Percentiles rank a stretch among this genome's conserved stretches.
phyloP scores from a whole-genome alignment of 2,797 vertebrate genomes.

The Malurus splendens region DNA sequence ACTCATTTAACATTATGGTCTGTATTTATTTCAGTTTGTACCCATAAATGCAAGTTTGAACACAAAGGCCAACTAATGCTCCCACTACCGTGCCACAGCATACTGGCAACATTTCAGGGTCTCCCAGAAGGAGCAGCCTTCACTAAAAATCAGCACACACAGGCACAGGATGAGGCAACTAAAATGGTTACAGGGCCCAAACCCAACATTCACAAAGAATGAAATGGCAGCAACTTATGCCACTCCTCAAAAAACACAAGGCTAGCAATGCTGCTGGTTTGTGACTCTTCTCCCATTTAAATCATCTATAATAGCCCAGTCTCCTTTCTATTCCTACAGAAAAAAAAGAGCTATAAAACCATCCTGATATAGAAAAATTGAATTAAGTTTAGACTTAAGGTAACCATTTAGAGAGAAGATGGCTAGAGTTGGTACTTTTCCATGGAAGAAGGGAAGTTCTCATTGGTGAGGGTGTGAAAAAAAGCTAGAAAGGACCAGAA shows the following conservation, averaged over 20 bases:
- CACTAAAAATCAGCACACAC: background rate
- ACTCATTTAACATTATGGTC: background rate
- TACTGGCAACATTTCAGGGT: background rate
- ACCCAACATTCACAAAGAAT: background rate
- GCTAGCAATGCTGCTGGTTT: background rate
- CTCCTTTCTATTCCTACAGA: background rate
- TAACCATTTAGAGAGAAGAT: background rate
- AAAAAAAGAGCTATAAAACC: background rate
- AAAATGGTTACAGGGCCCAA: background rate
- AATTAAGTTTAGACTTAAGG: background rate
- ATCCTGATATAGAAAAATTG: background rate
- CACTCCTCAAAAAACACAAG: background rate
- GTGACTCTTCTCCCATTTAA: background rate
- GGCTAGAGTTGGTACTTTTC: background rate
- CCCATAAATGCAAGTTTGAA: background rate
- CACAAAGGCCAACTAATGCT: background rate
- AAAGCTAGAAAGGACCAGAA: background rate
- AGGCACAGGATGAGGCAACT: background rate
- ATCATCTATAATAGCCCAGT: background rate
- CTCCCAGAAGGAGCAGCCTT: background rate
- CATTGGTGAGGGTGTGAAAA: accelerated
- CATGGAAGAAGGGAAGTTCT: background rate
- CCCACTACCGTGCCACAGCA: background rate
- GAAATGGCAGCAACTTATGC: background rate
- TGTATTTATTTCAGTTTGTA: background rate